Base-by-base conservation (phyloP, 2,888 invertebrate genomes). In the Slavum lentiscoides region DNA sequence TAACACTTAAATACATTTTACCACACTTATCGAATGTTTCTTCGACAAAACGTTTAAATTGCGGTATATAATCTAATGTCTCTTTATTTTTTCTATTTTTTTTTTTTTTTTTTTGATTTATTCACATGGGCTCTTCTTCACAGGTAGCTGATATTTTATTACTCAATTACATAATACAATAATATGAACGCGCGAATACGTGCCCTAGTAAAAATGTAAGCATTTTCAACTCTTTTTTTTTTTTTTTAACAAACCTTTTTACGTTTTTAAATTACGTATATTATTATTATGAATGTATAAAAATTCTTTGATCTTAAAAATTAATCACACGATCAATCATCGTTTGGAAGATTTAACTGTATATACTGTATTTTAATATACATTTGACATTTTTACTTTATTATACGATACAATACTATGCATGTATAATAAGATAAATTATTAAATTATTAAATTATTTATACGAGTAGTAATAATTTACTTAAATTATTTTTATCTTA, bases 1-100 rank as follows among this genome's bases (percentile, higher is more conserved):
- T 59, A 61, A 59, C 72, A 43, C 59, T 43, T 43, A 39, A 72
- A 43, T 43, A 59, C 59, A 9, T 72, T 69, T 72, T 43, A 72
- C 39, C 39, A 21, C 59, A 43, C 59, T 72, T 72, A 61, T 43
- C 39, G 23, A 59, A 59, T 43, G 59, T 39, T 72, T 72, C 39
- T 8, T 17, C 59, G 9, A 39, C 58, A 15, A 59, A 59, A 59
- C 39, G 59, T 72, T 59, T 17, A 43, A 72, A 72, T 43, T 23
- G 49, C 15, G 19, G 30, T 69, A 55, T 69, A 15, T 72, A 13
- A n/a, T 55, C n/a, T 70, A 23, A n/a, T n/a, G n/a, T n/a, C n/a
- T n/a, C n/a, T n/a, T n/a, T n/a, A n/a, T n/a, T n/a, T n/a, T n/a
- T n/a, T n/a, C n/a, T n/a, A n/a, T n/a, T n/a, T n/a, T n/a, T n/a